phyloP scores from a whole-genome alignment of 2,113 vertebrate species.

The Donacobius atricapilla region DNA sequence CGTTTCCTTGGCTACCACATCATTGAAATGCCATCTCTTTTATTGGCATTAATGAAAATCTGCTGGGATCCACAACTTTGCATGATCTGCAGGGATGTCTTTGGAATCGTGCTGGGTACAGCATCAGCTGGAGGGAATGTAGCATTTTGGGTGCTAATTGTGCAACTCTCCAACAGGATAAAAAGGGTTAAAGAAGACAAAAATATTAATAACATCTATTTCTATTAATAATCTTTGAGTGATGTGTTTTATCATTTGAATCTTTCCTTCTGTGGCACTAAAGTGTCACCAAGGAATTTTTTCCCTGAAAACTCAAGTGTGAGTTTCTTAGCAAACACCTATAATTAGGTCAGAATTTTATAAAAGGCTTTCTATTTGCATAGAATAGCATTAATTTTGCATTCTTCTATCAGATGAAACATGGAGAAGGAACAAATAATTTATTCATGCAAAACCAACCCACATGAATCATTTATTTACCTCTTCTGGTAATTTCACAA shows the following conservation, averaged over 20 bases:
- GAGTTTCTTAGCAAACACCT: slow-evolving; percentile 45
- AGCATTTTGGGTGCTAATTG: neutral
- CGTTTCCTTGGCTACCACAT: slow-evolving; percentile 28
- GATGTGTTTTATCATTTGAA: neutral
- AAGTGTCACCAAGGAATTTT: neutral
- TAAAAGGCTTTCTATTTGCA: slow-evolving; percentile 61
- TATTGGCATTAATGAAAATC: slow-evolving; percentile 14
- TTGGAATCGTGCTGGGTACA: neutral
- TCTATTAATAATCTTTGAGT: neutral
- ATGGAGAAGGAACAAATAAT: slow-evolving; percentile 63
- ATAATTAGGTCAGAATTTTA: slow-evolving; percentile 69
- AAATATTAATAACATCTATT: neutral
- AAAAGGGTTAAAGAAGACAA: neutral
- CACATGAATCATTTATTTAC: slow-evolving; percentile 76
- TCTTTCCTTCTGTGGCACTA: neutral
- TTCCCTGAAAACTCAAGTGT: neutral
- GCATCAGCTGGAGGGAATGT: neutral
- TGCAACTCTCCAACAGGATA: neutral
- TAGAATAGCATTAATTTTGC: slow-evolving; percentile 68
- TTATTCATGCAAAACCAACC: slow-evolving; percentile 75
- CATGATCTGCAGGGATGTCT: neutral
- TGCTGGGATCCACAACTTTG: neutral
- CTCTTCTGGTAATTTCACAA: slow-evolving; percentile 66
- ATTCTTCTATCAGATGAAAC: slow-evolving; percentile 63
- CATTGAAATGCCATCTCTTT: neutral